Evolutionary conservation across 2,797 vertebrate species (phyloP).

Genomic region (Nannoperca obscura): DNA sequence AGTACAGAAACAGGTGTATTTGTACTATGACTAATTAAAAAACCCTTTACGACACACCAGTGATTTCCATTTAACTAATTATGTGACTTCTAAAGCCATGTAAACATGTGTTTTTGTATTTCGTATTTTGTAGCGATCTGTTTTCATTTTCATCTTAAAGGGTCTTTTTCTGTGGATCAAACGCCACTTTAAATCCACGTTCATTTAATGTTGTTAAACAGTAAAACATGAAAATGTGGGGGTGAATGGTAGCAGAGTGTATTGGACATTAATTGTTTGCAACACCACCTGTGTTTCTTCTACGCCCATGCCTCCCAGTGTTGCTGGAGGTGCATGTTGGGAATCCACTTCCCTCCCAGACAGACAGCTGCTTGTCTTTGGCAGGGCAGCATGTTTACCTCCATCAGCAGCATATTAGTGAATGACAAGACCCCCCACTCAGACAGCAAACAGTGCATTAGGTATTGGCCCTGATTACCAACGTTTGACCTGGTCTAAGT

Average conservation of each 20-base stretch:
- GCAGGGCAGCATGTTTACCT: constrained; percentile 55
- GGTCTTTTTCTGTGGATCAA: neutral
- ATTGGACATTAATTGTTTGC: constrained; percentile 2
- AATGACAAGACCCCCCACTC: constrained; percentile 74
- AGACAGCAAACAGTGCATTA: constrained; percentile 73
- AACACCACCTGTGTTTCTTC: constrained; percentile 22
- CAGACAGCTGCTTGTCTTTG: constrained; percentile 61
- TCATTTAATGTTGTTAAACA: neutral
- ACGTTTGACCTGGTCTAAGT: constrained; percentile 59
- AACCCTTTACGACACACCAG: neutral
- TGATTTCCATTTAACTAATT: neutral
- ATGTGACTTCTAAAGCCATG: neutral
- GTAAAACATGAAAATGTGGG: too few relatives aligned
- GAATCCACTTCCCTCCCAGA: constrained; percentile 69
- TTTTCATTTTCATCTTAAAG: neutral
- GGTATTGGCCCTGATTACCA: constrained; percentile 62
- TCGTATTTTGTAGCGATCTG: neutral
- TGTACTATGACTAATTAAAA: neutral
- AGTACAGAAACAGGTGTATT: neutral
- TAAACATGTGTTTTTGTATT: neutral
- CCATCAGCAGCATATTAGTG: constrained; percentile 66
- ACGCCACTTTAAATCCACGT: neutral
- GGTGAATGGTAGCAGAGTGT: neutral
- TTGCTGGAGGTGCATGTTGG: constrained; percentile 22
- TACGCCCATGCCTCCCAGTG: constrained; percentile 16